A percentile compares a stretch with the other conserved stretches of the same genome.
Conservation (phyloP, 2,888 invertebrate species). For the Meiosimyza platycephala region DNA sequence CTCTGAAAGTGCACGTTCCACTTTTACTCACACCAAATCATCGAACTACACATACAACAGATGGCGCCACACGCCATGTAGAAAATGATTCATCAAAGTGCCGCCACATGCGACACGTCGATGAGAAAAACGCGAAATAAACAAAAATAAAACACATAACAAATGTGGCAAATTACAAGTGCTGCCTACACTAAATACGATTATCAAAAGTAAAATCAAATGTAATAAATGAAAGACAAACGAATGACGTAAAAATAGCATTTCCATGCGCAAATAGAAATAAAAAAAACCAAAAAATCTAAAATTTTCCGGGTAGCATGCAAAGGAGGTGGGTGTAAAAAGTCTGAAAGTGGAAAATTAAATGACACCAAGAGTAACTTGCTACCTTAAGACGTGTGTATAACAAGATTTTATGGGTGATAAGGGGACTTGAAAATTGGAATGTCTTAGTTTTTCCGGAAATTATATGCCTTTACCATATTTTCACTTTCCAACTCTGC, state of each 20-base stretch:
- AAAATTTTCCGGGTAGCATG: neutral
- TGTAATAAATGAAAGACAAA: neutral
- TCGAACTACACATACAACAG: neutral
- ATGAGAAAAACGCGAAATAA: neutral
- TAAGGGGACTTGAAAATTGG: neutral
- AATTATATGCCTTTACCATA: slow-evolving; percentile 48
- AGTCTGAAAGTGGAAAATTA: neutral
- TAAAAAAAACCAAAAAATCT: neutral
- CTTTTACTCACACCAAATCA: too few species aligned
- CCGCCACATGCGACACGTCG: neutral
- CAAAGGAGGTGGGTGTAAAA: neutral
- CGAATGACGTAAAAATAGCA: neutral
- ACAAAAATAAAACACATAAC: neutral
- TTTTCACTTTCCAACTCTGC: slow-evolving; percentile 54
- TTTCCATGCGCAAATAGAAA: neutral
- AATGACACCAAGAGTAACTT: neutral
- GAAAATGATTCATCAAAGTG: slow-evolving; percentile 24
- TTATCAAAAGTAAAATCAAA: too few species aligned
- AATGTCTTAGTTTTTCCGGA: neutral
- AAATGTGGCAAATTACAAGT: neutral
- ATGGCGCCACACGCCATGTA: slow-evolving; percentile 19
- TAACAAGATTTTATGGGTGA: neutral
- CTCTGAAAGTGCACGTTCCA: too few species aligned
- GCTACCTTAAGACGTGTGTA: neutral
- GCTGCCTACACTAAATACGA: too few species aligned